Evolutionary conservation across 1,140 invertebrate genomes (phyloP).

Genomic region (Aporrectodea caliginosa): DNA sequence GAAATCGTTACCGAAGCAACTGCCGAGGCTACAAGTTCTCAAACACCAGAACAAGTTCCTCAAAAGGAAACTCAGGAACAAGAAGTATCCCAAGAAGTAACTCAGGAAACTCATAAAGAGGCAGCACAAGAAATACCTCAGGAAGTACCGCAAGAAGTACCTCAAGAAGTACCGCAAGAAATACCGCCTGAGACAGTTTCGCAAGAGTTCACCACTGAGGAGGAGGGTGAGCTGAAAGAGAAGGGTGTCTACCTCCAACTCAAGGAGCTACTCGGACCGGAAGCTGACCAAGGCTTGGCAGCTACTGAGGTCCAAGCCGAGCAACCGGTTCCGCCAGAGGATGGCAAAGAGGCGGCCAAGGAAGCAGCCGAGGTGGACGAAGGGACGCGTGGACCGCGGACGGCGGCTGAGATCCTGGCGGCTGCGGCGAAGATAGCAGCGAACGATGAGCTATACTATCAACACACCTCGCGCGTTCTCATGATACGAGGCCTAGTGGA

Average conservation of each 20-base stretch:
- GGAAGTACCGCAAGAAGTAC: not conserved
- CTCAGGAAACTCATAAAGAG: not conserved
- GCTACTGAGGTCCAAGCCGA: not conserved
- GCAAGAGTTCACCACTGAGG: not conserved
- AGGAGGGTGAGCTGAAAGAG: not conserved
- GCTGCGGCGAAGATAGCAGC: not conserved
- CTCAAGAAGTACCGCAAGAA: not conserved
- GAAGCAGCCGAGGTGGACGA: too few species aligned
- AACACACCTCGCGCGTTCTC: not conserved
- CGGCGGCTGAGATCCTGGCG: not conserved
- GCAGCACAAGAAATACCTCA: not conserved
- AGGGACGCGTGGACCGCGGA: not conserved
- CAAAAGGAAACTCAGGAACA: not conserved
- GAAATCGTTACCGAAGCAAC: not conserved
- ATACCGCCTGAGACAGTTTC: not conserved
- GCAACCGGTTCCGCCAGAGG: not conserved
- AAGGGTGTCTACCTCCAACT: not conserved
- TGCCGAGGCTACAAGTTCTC: not conserved
- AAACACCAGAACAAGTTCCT: not conserved
- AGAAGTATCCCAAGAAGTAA: not conserved
- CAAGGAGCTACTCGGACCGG: not conserved
- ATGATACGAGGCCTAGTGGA: not conserved
- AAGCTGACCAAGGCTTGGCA: not conserved
- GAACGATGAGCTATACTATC: not conserved
- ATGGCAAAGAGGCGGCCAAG: not conserved